A percentile compares a stretch with the other conserved stretches of the same genome.
phyloP scores from a whole-genome alignment of 2,888 invertebrate genomes.

The Synanthedon vespiformis region DNA sequence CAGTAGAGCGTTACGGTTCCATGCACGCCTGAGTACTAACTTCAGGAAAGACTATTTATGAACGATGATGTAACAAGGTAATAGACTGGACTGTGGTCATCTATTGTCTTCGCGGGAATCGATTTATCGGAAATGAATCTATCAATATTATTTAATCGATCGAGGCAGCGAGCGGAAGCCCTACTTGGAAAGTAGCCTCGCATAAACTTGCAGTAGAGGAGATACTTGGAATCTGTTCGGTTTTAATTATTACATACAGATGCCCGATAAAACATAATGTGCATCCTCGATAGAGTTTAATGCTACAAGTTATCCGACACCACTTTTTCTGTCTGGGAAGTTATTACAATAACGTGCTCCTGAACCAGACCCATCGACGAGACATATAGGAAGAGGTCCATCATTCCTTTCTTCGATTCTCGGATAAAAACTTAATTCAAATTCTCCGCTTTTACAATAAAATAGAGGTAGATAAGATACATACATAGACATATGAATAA shows the following conservation, averaged over 20 bases:
- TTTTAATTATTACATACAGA: neutral
- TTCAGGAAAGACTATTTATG: conserved; percentile 66
- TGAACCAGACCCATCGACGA: conserved; percentile 32
- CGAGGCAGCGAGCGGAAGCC: no score
- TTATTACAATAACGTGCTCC: conserved; percentile 32
- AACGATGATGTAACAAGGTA: conserved; percentile 56
- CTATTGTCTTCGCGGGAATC: conserved; percentile 3
- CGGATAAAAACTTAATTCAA: conserved; percentile 25
- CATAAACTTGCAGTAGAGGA: conserved; percentile 13
- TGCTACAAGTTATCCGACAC: conserved; percentile 11
- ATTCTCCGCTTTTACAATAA: conserved; percentile 24
- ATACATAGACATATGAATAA: conserved; percentile 28
- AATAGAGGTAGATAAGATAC: conserved; percentile 12
- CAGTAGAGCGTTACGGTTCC: conserved; percentile 50
- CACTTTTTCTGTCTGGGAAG: conserved; percentile 40
- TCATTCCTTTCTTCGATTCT: conserved; percentile 22
- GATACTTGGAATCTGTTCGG: conserved; percentile 20
- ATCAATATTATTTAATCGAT: conserved; percentile 2
- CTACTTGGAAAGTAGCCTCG: no score
- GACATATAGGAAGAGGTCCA: conserved; percentile 32
- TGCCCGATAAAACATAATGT: neutral
- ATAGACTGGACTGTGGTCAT: conserved; percentile 27
- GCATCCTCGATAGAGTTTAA: neutral
- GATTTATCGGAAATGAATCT: conserved; percentile 19
- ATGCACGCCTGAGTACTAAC: conserved; percentile 49